Evolutionary conservation across 2,113 vertebrate species (phyloP), one percentile per base, ranked within the genome.

Genomic region (Aleadryas rufinucha): DNA sequence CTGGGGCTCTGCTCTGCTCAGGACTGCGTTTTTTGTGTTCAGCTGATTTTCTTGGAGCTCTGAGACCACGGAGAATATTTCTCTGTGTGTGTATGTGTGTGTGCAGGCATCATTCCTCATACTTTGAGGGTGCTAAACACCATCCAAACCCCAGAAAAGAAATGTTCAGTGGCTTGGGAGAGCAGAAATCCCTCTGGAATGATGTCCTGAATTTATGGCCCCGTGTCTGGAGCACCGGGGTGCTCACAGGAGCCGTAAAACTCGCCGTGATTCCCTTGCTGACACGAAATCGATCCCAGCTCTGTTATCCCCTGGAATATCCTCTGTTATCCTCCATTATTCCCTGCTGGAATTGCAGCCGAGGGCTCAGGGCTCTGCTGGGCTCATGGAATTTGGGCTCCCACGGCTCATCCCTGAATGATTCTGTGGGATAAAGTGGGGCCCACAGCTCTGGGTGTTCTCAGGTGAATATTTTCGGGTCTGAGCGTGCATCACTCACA

Each of bases 311-410:
- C 64, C 47, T 21, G 31, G 5, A 54, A 54, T 54, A 54, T 54
- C 30, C 53, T 33, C 53, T 8, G 3, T 33, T 33, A 54, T 54
- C 30, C 53, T 33, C 53, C 4, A 2, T 33, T 33, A 54, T 33
- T 56, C 53, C 53, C 31, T 12, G 49, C 4, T 30, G 24, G 28
- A 33, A 13, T 45, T 31, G 44, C 9, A 14, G 27, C 35, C 1
- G 3, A 28, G 49, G n/a, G 13, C 61, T 75, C 1, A 5, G 41
- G 41, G 37, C 37, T 17, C 53, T 56, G 53, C 53, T 56, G 53
- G 27, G 9, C 41, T 66, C 0, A 0, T 0, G 7, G 45, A 54
- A 15, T 52, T n/a, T 37, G n/a, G 50, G 59, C 13, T 77, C 50
- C 5, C 1, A 0, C 12, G 49, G 39, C 27, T 72, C 6, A 0